Percentiles rank a stretch among this genome's conserved stretches.
phyloP scores from a whole-genome alignment of 1,140 invertebrate species.

The Drosophila ananassae region DNA sequence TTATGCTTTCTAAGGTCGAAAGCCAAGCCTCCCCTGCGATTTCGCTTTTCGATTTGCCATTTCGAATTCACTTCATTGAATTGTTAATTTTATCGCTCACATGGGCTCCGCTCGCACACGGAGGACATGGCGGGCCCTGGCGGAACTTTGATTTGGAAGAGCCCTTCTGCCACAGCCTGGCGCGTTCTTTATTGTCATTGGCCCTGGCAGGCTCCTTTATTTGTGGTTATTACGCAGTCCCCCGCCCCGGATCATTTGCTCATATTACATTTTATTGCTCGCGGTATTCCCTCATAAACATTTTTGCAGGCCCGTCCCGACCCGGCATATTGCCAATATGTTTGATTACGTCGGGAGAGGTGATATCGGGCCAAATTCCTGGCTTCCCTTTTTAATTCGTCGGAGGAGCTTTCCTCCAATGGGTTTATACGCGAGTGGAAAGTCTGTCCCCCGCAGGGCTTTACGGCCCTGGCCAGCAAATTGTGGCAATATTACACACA shows the following conservation, averaged over 20 bases:
- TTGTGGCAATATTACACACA: conserved; percentile 30
- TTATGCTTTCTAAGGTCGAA: conserved; percentile 10
- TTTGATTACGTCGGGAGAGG: conserved; percentile 59
- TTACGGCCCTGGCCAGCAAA: conserved; percentile 24
- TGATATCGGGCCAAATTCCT: neutral
- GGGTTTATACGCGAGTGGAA: neutral
- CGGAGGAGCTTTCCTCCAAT: neutral
- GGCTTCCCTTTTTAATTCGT: neutral
- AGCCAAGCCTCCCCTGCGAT: conserved; percentile 24
- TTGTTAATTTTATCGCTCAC: conserved; percentile 73
- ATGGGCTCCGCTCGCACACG: conserved; percentile 8
- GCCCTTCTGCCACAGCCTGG: neutral
- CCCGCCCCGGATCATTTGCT: conserved; percentile 18
- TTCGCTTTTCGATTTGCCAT: conserved; percentile 65
- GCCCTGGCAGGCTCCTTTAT: conserved; percentile 51
- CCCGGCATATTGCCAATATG: conserved; percentile 30
- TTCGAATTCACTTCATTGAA: conserved; percentile 80
- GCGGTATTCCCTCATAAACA: conserved; percentile 55
- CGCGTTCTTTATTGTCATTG: conserved; percentile 71
- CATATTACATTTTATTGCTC: conserved; percentile 76
- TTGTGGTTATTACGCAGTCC: conserved; percentile 66
- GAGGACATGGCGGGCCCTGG: conserved; percentile 4
- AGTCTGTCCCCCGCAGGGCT: neutral
- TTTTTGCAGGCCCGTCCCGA: conserved; percentile 3
- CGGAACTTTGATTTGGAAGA: conserved; percentile 39